Percentiles rank a stretch among this genome's conserved stretches.
Evolutionary conservation across 2,797 vertebrate species (phyloP).

Genomic region (Sebastes minor): DNA sequence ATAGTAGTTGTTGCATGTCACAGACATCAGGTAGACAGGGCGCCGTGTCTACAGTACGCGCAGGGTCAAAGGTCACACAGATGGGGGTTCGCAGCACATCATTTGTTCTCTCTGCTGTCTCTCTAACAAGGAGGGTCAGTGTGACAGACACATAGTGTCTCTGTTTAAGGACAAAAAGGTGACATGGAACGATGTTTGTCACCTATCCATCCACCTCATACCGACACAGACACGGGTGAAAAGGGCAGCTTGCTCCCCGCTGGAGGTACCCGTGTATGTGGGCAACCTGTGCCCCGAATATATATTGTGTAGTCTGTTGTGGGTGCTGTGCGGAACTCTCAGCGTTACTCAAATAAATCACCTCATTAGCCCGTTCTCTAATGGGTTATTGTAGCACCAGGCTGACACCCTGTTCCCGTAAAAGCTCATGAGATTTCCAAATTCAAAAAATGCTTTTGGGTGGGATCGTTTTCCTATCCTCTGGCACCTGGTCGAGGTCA

Average conservation of each 20-base stretch:
- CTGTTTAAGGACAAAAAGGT: constrained; percentile 41
- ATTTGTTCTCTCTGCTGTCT: constrained; percentile 65
- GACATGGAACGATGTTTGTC: constrained; percentile 44
- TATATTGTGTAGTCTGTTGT: background rate
- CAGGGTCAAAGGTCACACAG: constrained; percentile 62
- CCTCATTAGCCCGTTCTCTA: constrained; percentile 65
- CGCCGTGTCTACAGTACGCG: background rate
- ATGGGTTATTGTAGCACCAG: constrained; percentile 63
- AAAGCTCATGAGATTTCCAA: constrained; percentile 69
- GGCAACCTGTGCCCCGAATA: background rate
- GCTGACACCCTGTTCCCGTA: constrained; percentile 43
- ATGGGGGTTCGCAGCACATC: constrained; percentile 50
- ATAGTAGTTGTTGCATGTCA: background rate
- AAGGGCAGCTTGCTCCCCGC: constrained; percentile 32
- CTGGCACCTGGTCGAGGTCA: constrained; percentile 74
- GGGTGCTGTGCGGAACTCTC: background rate
- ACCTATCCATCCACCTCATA: constrained; percentile 42
- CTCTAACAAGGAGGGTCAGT: constrained; percentile 66
- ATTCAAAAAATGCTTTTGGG: constrained; percentile 58
- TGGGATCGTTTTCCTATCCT: constrained; percentile 68
- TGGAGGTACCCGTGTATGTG: background rate
- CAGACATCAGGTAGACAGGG: background rate
- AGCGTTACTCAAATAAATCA: constrained; percentile 53
- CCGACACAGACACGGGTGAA: constrained; percentile 12
- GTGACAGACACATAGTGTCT: constrained; percentile 40